These are phyloP conservation scores for Aphelinus certus DNA, from an alignment of 1,140 invertebrate species.

Conservation along the genomic window DNA sequence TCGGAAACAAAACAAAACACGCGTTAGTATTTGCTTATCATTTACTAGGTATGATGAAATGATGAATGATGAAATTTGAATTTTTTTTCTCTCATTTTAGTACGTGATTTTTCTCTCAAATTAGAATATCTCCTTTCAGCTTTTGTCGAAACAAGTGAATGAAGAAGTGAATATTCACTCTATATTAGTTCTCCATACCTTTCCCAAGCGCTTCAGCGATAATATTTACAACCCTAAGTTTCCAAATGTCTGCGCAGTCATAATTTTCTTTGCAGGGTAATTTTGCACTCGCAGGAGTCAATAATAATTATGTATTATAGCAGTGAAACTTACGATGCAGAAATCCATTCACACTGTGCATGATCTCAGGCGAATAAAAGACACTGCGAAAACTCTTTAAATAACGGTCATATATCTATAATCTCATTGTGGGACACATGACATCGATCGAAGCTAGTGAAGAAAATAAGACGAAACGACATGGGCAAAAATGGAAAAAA, in stretches of 20 bases:
- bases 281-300: conserved; percentile 48
- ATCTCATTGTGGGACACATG: conserved; percentile 11
- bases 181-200: not conserved
- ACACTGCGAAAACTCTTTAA: conserved; percentile 21
- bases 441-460: conserved; percentile 24
- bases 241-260: conserved; percentile 26
- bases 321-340: conserved; percentile 49
- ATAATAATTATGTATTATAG: conserved; percentile 67
- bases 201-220: conserved; percentile 40
- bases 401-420: conserved; percentile 9
- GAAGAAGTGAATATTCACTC: conserved; percentile 8
- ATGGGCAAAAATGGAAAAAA: not conserved
- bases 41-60: conserved; percentile 57
- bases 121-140: conserved; percentile 30
- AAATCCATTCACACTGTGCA: conserved; percentile 58
- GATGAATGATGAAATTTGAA: conserved; percentile 50
- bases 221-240: conserved; percentile 49
- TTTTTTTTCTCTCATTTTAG: conserved; percentile 14
- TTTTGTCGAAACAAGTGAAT: conserved; percentile 32
- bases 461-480: no score
- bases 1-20: conserved; percentile 68
- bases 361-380: conserved; percentile 38
- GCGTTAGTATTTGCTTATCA: conserved; percentile 64
- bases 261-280: conserved; percentile 44
- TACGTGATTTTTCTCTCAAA: no score